These are phyloP conservation scores for Leptobrachium leishanense DNA, from an alignment of 2,113 vertebrate genomes.

Conservation along the genomic window DNA sequence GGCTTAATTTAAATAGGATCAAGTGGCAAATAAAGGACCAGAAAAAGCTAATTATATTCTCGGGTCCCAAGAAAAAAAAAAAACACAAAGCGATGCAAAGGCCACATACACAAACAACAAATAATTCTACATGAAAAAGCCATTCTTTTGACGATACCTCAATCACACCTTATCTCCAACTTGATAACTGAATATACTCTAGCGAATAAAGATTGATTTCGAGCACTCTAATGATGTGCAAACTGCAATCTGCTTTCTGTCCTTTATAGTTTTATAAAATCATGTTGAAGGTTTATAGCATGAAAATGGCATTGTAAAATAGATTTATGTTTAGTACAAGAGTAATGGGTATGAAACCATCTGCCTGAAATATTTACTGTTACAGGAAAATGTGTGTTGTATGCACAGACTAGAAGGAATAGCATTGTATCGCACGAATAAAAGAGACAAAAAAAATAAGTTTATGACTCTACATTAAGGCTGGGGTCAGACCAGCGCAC, in stretches of 20 bases:
- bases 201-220: constrained; percentile 16
- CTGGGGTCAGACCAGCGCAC: no score
- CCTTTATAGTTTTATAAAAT: constrained; percentile 11
- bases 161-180: constrained; percentile 3
- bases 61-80: constrained; percentile 56
- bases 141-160: constrained; percentile 14
- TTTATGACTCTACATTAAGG: no score
- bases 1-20: constrained; percentile 76
- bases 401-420: background rate
- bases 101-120: constrained; percentile 45
- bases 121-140: constrained; percentile 35
- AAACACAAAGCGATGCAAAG: constrained; percentile 45
- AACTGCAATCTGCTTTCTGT: background rate
- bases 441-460: no score
- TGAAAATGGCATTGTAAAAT: constrained; percentile 2
- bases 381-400: background rate
- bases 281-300: background rate
- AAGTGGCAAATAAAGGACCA: constrained; percentile 49
- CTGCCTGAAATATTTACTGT: background rate
- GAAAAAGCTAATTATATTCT: constrained; percentile 58
- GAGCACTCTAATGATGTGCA: background rate
- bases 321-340: constrained; percentile 1
- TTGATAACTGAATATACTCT: background rate
- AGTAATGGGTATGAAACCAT: constrained; percentile 4
- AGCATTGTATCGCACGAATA: background rate